Evolutionary conservation across 92 coral and sea anemone species (phyloP).

Genomic region (Epizoanthus stellaris): DNA sequence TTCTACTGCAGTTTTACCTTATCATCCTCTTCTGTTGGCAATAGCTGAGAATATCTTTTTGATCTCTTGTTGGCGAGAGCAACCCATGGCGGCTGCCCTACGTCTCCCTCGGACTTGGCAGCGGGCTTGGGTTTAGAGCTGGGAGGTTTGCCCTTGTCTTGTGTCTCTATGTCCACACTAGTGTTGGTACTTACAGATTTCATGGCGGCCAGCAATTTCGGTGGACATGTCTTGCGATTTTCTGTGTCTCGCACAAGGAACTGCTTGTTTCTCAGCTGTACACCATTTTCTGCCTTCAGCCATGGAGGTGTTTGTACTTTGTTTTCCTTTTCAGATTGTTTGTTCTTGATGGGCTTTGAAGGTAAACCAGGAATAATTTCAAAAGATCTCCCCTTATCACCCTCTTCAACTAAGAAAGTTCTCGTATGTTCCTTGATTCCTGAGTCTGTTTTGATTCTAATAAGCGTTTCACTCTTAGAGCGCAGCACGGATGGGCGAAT

Average conservation of each 20-base stretch:
- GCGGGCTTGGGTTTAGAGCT: not conserved
- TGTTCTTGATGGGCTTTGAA: slow-evolving; percentile 8
- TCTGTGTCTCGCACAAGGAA: slow-evolving; percentile 33
- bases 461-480: slow-evolving; percentile 23
- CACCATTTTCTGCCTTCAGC: not conserved
- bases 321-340: slow-evolving; percentile 27
- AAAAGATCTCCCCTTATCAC: slow-evolving; percentile 2
- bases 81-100: slow-evolving; percentile 71
- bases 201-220: slow-evolving; percentile 14
- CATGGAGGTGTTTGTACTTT: slow-evolving; percentile 9
- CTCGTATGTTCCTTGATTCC: slow-evolving; percentile 8
- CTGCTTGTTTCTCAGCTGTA: slow-evolving; percentile 26
- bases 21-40: slow-evolving; percentile 49
- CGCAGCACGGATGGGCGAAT: slow-evolving; percentile 5
- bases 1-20: slow-evolving; percentile 55
- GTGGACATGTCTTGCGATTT: slow-evolving; percentile 37
- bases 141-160: not conserved
- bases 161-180: too few relatives aligned
- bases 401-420: slow-evolving; percentile 4
- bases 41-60: slow-evolving; percentile 70
- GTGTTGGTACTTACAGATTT: not conserved
- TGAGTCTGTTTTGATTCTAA: not conserved
- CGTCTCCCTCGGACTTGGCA: not conserved
- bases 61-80: slow-evolving; percentile 72
- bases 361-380: not conserved